phyloP scores from a whole-genome alignment of 1,140 invertebrate genomes.

The Gryon sp. region DNA sequence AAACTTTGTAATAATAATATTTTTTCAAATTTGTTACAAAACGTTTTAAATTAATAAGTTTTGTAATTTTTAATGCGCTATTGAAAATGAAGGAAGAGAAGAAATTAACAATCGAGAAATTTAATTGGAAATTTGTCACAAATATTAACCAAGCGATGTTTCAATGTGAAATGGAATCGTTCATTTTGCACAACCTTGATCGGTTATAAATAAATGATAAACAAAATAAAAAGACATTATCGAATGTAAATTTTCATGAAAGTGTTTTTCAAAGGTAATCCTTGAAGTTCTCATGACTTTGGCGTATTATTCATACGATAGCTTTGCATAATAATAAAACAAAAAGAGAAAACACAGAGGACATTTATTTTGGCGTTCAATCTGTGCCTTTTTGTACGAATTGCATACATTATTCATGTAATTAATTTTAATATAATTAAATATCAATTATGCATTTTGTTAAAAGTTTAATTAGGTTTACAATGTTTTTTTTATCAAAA shows the following conservation, averaged over 20 bases:
- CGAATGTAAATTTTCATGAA: constrained; percentile 46
- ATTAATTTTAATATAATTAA: background rate
- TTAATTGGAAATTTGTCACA: no score
- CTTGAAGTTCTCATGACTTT: constrained; percentile 21
- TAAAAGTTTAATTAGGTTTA: no score
- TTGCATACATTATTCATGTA: background rate
- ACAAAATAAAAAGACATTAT: constrained; percentile 30
- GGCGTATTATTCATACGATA: constrained; percentile 26
- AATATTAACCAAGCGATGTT: no score
- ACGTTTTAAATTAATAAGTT: no score
- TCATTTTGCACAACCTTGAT: constrained; percentile 28
- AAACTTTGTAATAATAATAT: no score
- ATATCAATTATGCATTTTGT: no score
- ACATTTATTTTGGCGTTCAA: constrained; percentile 1
- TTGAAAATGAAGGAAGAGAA: no score
- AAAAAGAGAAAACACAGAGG: constrained; percentile 2
- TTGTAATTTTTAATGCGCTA: no score
- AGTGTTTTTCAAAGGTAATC: constrained; percentile 37
- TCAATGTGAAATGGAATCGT: background rate
- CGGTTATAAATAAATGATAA: constrained; percentile 29
- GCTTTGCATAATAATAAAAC: constrained; percentile 41
- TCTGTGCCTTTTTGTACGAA: background rate
- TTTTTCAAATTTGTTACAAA: no score
- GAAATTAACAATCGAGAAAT: no score
- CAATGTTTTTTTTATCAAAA: no score